Base-by-base conservation (phyloP, 1,140 invertebrate genomes). In the Drosophila virilis region DNA sequence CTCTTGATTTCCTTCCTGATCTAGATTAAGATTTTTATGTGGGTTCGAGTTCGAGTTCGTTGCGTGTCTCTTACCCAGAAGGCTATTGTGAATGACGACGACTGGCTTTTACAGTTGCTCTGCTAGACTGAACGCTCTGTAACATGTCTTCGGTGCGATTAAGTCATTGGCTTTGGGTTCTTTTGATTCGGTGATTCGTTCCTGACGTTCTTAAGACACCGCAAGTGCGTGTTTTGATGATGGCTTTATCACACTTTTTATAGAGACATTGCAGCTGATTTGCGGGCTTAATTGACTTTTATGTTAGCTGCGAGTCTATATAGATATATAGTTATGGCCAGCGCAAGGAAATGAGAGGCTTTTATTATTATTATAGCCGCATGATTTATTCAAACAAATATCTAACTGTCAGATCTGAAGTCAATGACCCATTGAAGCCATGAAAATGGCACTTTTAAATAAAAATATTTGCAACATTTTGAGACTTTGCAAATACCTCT, bases 1-100 rank as follows among this genome's bases (percentile, higher is more conserved):
- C 90, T 91, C 86, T 91, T 91, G 90, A 91, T 91, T 91, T 91
- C 86, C 90, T 91, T 91, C 90, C 90, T 90, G 90, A 91, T 91
- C 90, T 90, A 89, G 80, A 91, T 91, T 74, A 85, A 89, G 81
- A 91, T 85, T 78, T 86, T 73, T 69, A 82, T 70, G 67, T 74
- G 71, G 65, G 71, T 74, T 73, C 70, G 62, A 66, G 22, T 50
- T 57, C 57, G 42, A 58, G 51, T 51, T 70, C 48, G 33, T 42
- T 33, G 45, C 59, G 35, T 42, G 37, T 51, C 33, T 58, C 54
- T 38, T 37, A 28, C n/a, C 57, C 46, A 28, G 17, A 57, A 42
- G 42, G 15, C 42, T 28, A 28, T 28, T 28, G 22, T 28, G 42
- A 45, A 46, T 15, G 15, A 15, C 45, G 7, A 8, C 17, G 55